Percentiles rank a stretch among this genome's conserved stretches.
phyloP scores from a whole-genome alignment of 2,797 vertebrate genomes.

The Melanotaenia boesemani region DNA sequence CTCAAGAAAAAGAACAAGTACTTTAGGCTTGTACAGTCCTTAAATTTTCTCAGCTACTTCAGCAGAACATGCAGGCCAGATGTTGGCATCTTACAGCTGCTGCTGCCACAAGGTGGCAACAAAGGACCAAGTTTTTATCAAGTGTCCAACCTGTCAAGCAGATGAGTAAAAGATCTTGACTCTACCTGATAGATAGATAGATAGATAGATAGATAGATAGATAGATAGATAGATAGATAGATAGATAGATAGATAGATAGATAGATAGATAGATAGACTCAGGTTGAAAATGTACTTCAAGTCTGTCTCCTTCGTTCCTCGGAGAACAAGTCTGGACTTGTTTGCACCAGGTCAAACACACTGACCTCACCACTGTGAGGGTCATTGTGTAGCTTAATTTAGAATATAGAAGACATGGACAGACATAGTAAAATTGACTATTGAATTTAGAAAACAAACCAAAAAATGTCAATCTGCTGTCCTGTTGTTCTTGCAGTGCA shows the following conservation, averaged over 20 bases:
- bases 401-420: not conserved
- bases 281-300: slow-evolving; percentile 38
- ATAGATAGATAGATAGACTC: slow-evolving; percentile 6
- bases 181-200: slow-evolving; percentile 18
- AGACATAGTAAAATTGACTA: too few relatives aligned
- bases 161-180: not conserved
- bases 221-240: too few relatives aligned
- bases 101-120: slow-evolving; percentile 65
- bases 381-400: not conserved
- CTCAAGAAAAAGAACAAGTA: not conserved
- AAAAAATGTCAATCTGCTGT: too few relatives aligned
- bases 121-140: slow-evolving; percentile 18
- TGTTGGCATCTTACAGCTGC: not conserved
- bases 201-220: too few relatives aligned
- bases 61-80: not conserved
- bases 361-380: not conserved
- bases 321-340: slow-evolving; percentile 56
- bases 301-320: slow-evolving; percentile 1
- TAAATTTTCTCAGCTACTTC: not conserved
- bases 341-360: slow-evolving; percentile 8
- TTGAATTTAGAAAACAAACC: too few relatives aligned
- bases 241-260: too few relatives aligned
- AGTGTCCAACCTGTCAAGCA: not conserved
- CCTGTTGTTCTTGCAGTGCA: not conserved
- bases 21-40: too few relatives aligned